phyloP scores from a whole-genome alignment of 2,113 vertebrate genomes.

The Pachyramphus minor region DNA sequence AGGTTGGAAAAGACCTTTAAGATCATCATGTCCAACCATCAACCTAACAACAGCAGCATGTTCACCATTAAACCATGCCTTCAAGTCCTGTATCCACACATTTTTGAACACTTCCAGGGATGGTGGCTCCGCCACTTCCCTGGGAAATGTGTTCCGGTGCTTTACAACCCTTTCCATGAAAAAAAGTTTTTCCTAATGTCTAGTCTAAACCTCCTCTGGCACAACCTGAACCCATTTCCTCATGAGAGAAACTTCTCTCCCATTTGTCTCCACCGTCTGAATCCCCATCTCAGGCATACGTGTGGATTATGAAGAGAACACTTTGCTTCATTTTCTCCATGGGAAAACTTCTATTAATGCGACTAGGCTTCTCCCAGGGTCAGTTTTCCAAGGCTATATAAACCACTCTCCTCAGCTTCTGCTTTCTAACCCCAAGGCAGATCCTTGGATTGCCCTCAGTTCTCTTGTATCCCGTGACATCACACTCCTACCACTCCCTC shows the following conservation, averaged over 20 bases:
- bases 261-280: background rate
- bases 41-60: background rate
- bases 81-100: background rate
- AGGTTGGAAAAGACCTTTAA: background rate
- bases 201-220: background rate
- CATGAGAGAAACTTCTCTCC: background rate
- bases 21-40: no score
- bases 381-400: background rate
- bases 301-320: background rate
- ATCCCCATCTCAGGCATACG: background rate
- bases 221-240: background rate
- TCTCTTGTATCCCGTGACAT: background rate
- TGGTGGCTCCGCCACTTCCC: background rate
- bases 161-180: background rate
- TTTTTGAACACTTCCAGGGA: background rate
- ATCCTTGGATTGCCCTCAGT: background rate
- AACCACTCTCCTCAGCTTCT: background rate
- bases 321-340: background rate
- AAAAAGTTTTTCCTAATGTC: background rate
- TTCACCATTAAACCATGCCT: background rate
- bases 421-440: background rate
- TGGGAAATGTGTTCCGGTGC: background rate
- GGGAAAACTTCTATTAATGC: background rate
- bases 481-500: accelerated
- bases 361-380: background rate